phyloP scores from a whole-genome alignment of 1,140 invertebrate genomes.

The Drosophila bocqueti region DNA sequence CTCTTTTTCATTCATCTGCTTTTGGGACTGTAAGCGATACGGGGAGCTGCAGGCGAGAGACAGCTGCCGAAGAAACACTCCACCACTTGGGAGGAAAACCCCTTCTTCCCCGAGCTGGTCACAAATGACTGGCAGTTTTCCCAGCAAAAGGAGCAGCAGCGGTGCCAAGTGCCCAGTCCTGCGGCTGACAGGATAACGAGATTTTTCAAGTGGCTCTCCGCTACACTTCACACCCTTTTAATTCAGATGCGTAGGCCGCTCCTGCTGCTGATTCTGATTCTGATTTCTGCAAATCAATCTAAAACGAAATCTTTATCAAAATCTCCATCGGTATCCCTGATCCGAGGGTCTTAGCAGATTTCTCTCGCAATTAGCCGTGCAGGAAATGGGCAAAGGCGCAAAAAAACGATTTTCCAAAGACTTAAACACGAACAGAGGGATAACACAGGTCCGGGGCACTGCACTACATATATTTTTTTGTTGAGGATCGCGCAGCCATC shows the following conservation, averaged over 20 bases:
- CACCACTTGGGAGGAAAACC: slow-evolving; percentile 4
- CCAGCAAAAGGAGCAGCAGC: slow-evolving; percentile 28
- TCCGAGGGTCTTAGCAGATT: slow-evolving; percentile 62
- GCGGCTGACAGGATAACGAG: slow-evolving; percentile 83
- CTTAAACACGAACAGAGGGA: slow-evolving; percentile 63
- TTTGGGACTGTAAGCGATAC: slow-evolving; percentile 64
- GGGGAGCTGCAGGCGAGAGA: slow-evolving; percentile 26
- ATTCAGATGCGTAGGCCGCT: slow-evolving; percentile 24
- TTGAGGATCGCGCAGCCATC: slow-evolving; percentile 61
- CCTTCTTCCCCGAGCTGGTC: not conserved
- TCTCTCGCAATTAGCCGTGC: slow-evolving; percentile 78
- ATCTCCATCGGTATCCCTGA: slow-evolving; percentile 27
- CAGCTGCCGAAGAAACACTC: slow-evolving; percentile 72
- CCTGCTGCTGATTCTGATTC: slow-evolving; percentile 1
- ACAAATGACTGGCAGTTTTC: slow-evolving; percentile 69
- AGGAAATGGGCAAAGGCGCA: slow-evolving; percentile 49
- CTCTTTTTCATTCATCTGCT: slow-evolving; percentile 54
- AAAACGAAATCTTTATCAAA: slow-evolving; percentile 10
- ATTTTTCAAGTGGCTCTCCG: slow-evolving; percentile 77
- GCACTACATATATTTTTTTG: not conserved
- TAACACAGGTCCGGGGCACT: slow-evolving; percentile 19
- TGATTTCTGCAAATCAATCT: slow-evolving; percentile 23
- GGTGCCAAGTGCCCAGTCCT: slow-evolving; percentile 47
- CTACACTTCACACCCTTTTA: slow-evolving; percentile 72
- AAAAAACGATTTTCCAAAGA: slow-evolving; percentile 74